Evolutionary conservation across 2,797 vertebrate genomes (phyloP).

Genomic region (Luscinia megarhynchos): DNA sequence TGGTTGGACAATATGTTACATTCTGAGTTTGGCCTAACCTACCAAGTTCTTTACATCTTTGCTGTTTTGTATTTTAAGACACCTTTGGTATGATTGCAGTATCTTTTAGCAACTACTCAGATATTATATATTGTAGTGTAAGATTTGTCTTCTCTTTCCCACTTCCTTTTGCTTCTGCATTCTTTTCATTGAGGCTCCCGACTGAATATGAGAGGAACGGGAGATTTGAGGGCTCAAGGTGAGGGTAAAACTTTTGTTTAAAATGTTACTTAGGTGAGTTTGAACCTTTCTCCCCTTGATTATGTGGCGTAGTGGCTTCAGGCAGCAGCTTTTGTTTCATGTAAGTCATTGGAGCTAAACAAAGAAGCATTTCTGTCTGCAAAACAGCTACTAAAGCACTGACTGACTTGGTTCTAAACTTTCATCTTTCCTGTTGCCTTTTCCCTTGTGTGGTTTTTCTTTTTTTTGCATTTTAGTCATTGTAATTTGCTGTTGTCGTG

Average conservation of each 20-base stretch:
- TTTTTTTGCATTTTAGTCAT: neutral
- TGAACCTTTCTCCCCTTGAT: constrained; percentile 42
- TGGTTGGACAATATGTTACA: neutral
- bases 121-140: constrained; percentile 69
- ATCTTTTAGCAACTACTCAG: constrained; percentile 51
- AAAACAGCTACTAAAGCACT: constrained; percentile 47
- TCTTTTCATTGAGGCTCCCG: constrained; percentile 91
- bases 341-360: constrained; percentile 54
- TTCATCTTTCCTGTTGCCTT: constrained; percentile 30
- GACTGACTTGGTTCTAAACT: constrained; percentile 41
- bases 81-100: constrained; percentile 43
- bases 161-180: constrained; percentile 80
- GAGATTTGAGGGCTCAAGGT: constrained; percentile 99
- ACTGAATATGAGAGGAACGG: constrained; percentile 99
- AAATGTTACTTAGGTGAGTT: constrained; percentile 66
- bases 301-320: constrained; percentile 44
- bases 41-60: constrained; percentile 60
- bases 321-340: constrained; percentile 41
- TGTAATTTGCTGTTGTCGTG: constrained; percentile 36
- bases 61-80: constrained; percentile 40
- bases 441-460: neutral
- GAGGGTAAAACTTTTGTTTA: constrained; percentile 83
- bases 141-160: constrained; percentile 83
- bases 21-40: neutral
- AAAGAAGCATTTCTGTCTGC: constrained; percentile 54